A percentile compares a stretch with the other conserved stretches of the same genome.
Evolutionary conservation across 2,888 invertebrate genomes (phyloP).

Genomic region (Cantharis rustica): DNA sequence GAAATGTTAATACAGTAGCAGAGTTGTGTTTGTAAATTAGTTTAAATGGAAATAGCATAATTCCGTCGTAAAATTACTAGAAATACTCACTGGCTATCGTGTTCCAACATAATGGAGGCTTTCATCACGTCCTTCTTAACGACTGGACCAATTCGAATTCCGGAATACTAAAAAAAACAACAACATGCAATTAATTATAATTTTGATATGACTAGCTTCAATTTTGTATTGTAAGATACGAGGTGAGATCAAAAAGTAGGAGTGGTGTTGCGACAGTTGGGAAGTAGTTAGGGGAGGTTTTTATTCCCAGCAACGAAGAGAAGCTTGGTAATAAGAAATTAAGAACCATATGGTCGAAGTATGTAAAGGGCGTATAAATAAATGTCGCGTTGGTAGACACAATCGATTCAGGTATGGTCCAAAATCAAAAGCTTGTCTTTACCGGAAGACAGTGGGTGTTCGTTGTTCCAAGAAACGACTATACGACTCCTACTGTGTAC

Average conservation of each 20-base stretch:
- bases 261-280: not conserved
- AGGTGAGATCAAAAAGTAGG: not conserved
- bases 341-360: conserved; percentile 2
- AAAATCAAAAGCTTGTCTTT: conserved; percentile 33
- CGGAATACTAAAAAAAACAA: conserved; percentile 77
- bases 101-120: conserved; percentile 99
- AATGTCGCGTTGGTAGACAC: conserved; percentile 20
- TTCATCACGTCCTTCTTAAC: conserved; percentile 99
- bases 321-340: not conserved
- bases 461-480: conserved; percentile 35
- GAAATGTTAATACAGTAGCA: conserved; percentile 41
- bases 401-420: conserved; percentile 26
- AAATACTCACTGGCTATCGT: conserved; percentile 85
- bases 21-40: conserved; percentile 24
- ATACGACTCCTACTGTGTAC: conserved; percentile 21
- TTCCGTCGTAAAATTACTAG: not conserved
- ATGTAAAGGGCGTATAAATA: conserved; percentile 12
- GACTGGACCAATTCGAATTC: conserved; percentile 98
- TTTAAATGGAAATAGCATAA: not conserved
- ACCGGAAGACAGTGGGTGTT: conserved; percentile 46
- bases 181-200: not conserved
- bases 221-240: not conserved
- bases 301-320: not conserved
- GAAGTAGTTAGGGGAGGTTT: not conserved
- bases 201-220: not conserved